Conservation (phyloP, 2,113 vertebrate genomes). For the Grammomys dolichurus region DNA sequence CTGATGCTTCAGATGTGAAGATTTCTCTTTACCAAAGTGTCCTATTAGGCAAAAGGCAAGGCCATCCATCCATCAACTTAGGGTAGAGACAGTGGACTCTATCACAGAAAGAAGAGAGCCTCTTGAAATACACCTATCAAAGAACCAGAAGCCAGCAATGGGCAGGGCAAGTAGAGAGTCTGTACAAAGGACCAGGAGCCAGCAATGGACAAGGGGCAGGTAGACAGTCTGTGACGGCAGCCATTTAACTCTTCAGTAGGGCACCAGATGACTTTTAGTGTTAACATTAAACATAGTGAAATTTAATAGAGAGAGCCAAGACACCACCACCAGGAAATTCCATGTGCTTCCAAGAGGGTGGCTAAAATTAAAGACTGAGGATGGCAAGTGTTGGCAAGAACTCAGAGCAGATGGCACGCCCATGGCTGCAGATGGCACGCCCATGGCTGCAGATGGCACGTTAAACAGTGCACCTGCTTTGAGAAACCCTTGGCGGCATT, state of each 20-base stretch:
- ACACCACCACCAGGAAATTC: background rate
- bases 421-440: accelerated
- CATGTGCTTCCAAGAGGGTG: background rate
- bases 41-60: accelerated
- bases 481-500: accelerated
- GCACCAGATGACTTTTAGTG: background rate
- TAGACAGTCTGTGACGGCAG: background rate
- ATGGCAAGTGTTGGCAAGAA: accelerated
- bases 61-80: background rate
- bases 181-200: background rate
- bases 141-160: accelerated
- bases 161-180: background rate
- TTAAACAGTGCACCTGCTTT: accelerated
- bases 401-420: accelerated
- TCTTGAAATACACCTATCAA: accelerated
- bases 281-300: background rate
- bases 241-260: accelerated
- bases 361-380: slow-evolving; percentile 3
- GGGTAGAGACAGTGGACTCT: accelerated
- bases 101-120: accelerated
- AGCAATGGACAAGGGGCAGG: accelerated
- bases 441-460: accelerated
- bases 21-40: background rate
- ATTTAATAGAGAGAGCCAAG: background rate
- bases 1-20: background rate